Evolutionary conservation across 2,113 vertebrate genomes (phyloP).

Genomic region (Regulus satrapa): DNA sequence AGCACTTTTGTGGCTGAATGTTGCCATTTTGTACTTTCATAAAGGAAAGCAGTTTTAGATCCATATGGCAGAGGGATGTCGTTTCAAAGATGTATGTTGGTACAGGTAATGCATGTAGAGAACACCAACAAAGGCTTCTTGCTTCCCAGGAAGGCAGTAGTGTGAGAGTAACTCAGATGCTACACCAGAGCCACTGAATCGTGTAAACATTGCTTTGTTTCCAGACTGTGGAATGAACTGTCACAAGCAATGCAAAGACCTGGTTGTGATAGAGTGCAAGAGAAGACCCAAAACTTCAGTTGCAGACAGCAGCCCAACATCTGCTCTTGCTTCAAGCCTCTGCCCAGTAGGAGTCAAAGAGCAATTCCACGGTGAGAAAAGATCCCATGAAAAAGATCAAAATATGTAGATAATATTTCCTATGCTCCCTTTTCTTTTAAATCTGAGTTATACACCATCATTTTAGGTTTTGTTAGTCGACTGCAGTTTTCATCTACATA

Average conservation of each 20-base stretch:
- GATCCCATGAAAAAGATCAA: neutral
- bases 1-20: neutral
- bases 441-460: neutral
- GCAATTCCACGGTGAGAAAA: conserved; percentile 73
- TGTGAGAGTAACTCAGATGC: neutral
- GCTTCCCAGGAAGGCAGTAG: neutral
- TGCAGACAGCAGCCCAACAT: conserved; percentile 77
- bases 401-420: neutral
- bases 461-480: neutral
- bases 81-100: neutral
- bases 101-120: neutral
- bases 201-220: neutral
- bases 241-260: conserved; percentile 94
- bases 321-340: conserved; percentile 69
- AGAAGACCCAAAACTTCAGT: conserved; percentile 79
- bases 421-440: neutral
- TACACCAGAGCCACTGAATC: neutral
- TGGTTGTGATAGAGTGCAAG: conserved; percentile 96
- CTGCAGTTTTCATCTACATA: neutral
- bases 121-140: neutral
- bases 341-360: conserved; percentile 76
- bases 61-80: neutral
- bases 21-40: neutral
- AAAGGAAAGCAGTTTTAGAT: neutral
- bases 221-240: conserved; percentile 96